Evolutionary conservation across 2,888 invertebrate genomes (phyloP), one percentile per base, ranked within the genome.

Genomic region (Latrodectus hesperus): DNA sequence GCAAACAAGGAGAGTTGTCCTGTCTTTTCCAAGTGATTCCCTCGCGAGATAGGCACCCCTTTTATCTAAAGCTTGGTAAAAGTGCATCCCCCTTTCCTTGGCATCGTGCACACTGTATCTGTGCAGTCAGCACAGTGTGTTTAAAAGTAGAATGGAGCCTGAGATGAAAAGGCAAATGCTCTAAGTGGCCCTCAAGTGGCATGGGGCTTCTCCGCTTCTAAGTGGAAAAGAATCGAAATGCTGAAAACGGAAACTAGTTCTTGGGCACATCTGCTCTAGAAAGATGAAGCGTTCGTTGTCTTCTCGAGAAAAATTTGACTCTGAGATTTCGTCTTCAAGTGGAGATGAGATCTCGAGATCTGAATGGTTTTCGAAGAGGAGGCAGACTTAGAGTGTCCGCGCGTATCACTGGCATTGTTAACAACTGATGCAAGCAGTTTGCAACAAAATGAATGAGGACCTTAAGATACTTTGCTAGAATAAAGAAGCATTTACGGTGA

Each of bases 131-230:
- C n/a, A 60, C 60, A n/a, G 60, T 60, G 60, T 60, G 60, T 60
- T 60, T 60, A 60, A 60, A 60, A 16, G 60, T n/a, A 60, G n/a
- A 60, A 60, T 6, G 60, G 60, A 60, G n/a, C 14, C 12, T 60
- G 10, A 60, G n/a, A n/a, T 16, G 12, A n/a, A 60, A 60, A 60
- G n/a, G 60, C 12, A 12, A 60, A 60, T 60, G 60, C 60, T 60
- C n/a, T 60, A 60, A 60, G 60, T 60, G 60, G 60, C 10, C 60
- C n/a, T 60, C 60, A n/a, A 60, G 60, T 60, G n/a, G 60, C n/a
- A 6, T 9, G n/a, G 38, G 38, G 38, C 38, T 38, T 38, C 60
- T 60, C 14, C 12, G 6, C 60, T n/a, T 60, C 6, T 60, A 60
- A 60, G 60, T 60, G 60, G 60, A 60, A 60, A 60, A n/a, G n/a